Evolutionary conservation across 1,140 invertebrate genomes (phyloP).

Genomic region (Ips typographus): DNA sequence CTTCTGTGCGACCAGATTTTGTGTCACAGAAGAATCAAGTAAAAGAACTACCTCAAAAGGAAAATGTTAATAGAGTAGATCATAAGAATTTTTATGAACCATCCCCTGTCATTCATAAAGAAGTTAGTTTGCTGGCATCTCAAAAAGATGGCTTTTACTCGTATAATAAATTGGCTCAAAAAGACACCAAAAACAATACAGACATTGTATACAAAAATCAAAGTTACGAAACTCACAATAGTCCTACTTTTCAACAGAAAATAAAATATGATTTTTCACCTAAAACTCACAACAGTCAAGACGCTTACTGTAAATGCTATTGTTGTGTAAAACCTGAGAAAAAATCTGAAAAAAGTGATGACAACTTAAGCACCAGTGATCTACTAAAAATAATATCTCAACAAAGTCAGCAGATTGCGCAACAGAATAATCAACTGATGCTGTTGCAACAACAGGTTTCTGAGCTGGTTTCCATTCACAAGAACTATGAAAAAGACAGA

Average conservation of each 20-base stretch:
- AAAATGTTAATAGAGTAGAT: too few relatives aligned
- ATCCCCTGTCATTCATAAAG: too few relatives aligned
- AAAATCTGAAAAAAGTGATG: conserved; percentile 11
- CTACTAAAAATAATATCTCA: conserved; percentile 60
- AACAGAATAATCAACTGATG: conserved; percentile 60
- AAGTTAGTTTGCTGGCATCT: too few relatives aligned
- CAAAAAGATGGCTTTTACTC: too few relatives aligned
- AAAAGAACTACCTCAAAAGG: too few relatives aligned
- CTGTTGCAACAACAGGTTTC: conserved; percentile 59
- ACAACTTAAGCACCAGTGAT: conserved; percentile 58
- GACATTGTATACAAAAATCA: conserved; percentile 5
- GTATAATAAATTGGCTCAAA: too few relatives aligned
- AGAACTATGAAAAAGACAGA: conserved; percentile 4
- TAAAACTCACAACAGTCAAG: background rate
- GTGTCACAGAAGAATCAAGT: too few relatives aligned
- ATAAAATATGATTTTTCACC: background rate
- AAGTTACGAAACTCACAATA: background rate
- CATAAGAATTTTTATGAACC: too few relatives aligned
- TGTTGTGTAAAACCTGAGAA: background rate
- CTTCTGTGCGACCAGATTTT: too few relatives aligned
- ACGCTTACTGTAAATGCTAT: background rate
- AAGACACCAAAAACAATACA: too few relatives aligned
- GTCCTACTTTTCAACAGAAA: background rate
- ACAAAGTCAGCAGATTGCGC: conserved; percentile 58
- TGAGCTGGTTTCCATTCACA: conserved; percentile 31